phyloP scores from a whole-genome alignment of 2,797 vertebrate species.

The Enteromius treurensis region DNA sequence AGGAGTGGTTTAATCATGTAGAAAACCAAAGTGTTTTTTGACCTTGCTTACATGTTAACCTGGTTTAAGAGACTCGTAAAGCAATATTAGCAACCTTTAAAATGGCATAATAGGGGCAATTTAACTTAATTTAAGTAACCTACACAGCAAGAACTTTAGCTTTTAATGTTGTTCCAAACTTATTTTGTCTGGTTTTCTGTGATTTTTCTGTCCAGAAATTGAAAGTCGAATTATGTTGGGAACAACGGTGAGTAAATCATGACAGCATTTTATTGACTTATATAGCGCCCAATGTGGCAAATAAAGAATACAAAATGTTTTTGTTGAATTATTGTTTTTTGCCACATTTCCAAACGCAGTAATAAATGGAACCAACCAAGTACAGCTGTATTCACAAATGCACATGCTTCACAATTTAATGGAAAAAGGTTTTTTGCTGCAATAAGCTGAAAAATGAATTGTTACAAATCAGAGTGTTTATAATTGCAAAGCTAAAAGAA shows the following conservation, averaged over 20 bases:
- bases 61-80: no score
- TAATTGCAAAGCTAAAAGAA: background rate
- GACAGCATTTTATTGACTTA: no score
- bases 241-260: background rate
- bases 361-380: background rate
- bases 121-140: background rate
- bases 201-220: background rate
- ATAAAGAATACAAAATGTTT: background rate
- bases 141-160: background rate
- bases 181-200: background rate
- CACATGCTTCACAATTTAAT: background rate
- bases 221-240: background rate
- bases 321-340: background rate
- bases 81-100: no score
- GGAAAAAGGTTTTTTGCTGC: no score
- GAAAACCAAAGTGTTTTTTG: no score
- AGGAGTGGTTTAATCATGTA: no score
- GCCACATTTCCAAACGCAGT: background rate
- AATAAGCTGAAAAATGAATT: background rate
- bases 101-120: no score
- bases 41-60: no score
- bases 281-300: background rate
- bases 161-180: background rate
- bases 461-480: background rate
- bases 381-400: background rate